Conservation (phyloP, 2,888 invertebrate genomes). For the Trachelus troglodyta region DNA sequence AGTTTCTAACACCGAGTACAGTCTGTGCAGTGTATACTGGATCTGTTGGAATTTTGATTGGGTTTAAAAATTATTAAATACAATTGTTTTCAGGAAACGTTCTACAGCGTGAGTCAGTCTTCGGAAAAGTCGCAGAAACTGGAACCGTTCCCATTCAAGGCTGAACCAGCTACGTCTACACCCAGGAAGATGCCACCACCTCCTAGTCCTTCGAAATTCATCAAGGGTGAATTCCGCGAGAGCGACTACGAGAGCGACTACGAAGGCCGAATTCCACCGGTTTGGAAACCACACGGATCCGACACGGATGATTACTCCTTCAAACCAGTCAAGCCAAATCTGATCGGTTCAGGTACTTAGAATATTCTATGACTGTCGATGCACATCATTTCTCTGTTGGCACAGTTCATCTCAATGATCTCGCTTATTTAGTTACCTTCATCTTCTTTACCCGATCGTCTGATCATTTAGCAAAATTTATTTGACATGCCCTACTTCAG, state of each 20-base stretch:
- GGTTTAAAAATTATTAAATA: constrained; percentile 9
- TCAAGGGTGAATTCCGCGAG: constrained; percentile 74
- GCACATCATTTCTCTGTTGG: no score
- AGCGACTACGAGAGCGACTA: constrained; percentile 81
- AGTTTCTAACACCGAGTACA: no score
- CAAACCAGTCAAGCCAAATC: constrained; percentile 71
- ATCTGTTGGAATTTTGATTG: background rate
- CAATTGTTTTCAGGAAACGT: constrained; percentile 68
- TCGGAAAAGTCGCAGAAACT: constrained; percentile 46
- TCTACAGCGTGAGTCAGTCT: constrained; percentile 67
- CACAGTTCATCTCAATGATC: no score
- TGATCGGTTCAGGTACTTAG: constrained; percentile 41
- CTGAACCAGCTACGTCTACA: constrained; percentile 60
- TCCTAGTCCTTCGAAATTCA: constrained; percentile 75
- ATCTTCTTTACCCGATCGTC: no score
- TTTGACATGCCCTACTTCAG: no score
- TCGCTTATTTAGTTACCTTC: no score
- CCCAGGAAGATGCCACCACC: constrained; percentile 67
- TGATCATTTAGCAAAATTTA: no score
- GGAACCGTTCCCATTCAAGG: constrained; percentile 67
- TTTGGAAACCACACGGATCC: constrained; percentile 71
- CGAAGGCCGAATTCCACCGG: constrained; percentile 73
- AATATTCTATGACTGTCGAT: no score
- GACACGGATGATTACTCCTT: constrained; percentile 70
- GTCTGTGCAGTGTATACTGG: no score